phyloP scores from a whole-genome alignment of 2,113 vertebrate species.

The Microtus pennsylvanicus region DNA sequence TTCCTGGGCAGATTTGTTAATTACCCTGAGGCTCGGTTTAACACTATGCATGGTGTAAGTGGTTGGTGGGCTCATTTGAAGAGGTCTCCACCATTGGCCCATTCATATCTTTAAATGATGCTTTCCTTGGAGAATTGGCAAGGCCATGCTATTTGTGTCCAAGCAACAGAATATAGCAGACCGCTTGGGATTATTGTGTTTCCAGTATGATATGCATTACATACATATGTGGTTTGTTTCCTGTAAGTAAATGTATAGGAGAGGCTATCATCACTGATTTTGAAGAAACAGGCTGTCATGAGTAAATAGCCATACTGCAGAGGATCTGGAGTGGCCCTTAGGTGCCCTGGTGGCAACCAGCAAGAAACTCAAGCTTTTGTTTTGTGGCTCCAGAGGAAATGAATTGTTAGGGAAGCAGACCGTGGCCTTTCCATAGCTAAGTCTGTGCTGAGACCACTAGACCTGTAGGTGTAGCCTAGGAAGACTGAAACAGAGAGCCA shows the following conservation, averaged over 20 bases:
- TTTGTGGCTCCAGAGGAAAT: background rate
- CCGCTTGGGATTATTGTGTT: background rate
- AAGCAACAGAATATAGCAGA: background rate
- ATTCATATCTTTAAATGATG: background rate
- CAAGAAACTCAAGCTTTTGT: background rate
- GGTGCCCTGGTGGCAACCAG: background rate
- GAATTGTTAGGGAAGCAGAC: background rate
- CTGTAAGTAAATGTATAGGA: background rate
- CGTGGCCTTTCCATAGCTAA: background rate
- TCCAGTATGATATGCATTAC: background rate
- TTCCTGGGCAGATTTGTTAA: background rate
- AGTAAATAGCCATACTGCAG: background rate
- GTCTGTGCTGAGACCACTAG: background rate
- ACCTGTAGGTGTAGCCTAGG: background rate
- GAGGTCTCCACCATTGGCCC: too few species aligned
- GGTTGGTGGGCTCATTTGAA: background rate
- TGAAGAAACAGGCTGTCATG: background rate
- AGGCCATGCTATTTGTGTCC: background rate
- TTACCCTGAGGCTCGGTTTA: background rate
- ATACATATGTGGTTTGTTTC: background rate
- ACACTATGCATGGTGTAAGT: too few species aligned
- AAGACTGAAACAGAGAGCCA: background rate
- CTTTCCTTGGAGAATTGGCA: background rate
- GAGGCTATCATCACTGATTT: background rate
- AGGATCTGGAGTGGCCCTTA: background rate